Evolutionary conservation across 2,797 vertebrate species (phyloP), one percentile per base, ranked within the genome.

Genomic region (Lepilemur septentrionalis): DNA sequence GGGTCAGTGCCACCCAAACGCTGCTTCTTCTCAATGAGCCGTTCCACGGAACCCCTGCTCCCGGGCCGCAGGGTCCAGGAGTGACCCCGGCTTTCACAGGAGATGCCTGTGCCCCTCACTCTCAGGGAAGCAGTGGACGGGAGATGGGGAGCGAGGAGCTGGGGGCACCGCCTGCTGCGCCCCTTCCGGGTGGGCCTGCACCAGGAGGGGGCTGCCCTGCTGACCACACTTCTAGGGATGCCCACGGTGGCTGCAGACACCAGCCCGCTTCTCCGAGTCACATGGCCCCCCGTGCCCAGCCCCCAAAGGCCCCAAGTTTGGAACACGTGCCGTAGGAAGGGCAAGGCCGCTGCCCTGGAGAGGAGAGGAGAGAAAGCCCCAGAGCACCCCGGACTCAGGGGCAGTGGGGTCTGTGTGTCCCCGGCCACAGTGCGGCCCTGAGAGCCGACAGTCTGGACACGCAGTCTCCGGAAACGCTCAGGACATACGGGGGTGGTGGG

Each of bases 391-490:
- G 12, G 38, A 48, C 28, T 1, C 0, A 0, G 52, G 32, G 28
- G 13, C 0, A 2, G 30, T 35, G 32, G n/a, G 32, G 18, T 18
- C 30, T 0, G 2, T 6, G 0, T 1, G 15, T 35, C 52, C 35
- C 20, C 1, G 86, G 25, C 28, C 65, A 20, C 52, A 13, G 32
- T 0, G 48, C 1, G 0, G 32, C 25, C 32, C 63, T n/a, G 4
- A 5, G 28, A 41, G 43, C 73, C 2, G 8, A 3, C 4, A 0
- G n/a, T 52, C 84, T 20, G 78, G 13, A 22, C 76, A 30, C 38
- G 10, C 2, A 0, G n/a, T n/a, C 86, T 32, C 86, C 7, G 92
- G 70, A 59, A 57, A 25, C 13, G 5, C 11, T 41, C 46, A 35
- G 93, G 86, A 94, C 57, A 67, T 35, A 10, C 6, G 52, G 52